These are phyloP conservation scores for Mercenaria mercenaria DNA, from an alignment of 1,140 invertebrate species.

Conservation along the genomic window DNA sequence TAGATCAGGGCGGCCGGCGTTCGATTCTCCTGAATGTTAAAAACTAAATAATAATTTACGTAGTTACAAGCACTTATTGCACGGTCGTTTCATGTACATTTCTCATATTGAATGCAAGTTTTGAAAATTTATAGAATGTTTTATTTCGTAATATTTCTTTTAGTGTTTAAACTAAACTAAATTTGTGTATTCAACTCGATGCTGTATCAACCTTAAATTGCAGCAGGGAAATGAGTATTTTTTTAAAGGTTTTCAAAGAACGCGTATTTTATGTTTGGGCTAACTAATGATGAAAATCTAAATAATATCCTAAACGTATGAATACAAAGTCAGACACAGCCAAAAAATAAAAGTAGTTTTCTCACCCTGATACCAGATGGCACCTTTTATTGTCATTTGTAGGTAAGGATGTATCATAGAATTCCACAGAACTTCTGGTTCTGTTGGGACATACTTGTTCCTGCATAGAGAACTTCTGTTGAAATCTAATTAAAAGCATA, in stretches of 20 bases:
- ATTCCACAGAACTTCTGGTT: slow-evolving; percentile 73
- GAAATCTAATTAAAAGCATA: background rate
- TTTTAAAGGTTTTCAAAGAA: too few species aligned
- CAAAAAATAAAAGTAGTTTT: too few species aligned
- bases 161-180: background rate
- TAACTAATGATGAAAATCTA: too few species aligned
- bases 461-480: background rate
- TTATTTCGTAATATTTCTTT: background rate
- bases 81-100: too few species aligned
- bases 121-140: background rate
- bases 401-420: slow-evolving; percentile 81
- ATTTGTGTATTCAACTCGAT: too few species aligned
- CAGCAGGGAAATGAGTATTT: too few species aligned
- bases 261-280: too few species aligned
- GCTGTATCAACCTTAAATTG: too few species aligned
- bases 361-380: slow-evolving; percentile 82
- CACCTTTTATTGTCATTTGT: slow-evolving; percentile 74
- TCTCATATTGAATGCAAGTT: background rate
- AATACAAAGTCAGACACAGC: too few species aligned
- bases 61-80: too few species aligned
- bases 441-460: background rate
- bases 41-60: background rate
- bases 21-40: slow-evolving; percentile 77
- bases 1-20: slow-evolving; percentile 52
- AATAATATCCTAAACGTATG: too few species aligned